phyloP scores from a whole-genome alignment of 2,888 invertebrate genomes.

The Iselma pallidipennis region DNA sequence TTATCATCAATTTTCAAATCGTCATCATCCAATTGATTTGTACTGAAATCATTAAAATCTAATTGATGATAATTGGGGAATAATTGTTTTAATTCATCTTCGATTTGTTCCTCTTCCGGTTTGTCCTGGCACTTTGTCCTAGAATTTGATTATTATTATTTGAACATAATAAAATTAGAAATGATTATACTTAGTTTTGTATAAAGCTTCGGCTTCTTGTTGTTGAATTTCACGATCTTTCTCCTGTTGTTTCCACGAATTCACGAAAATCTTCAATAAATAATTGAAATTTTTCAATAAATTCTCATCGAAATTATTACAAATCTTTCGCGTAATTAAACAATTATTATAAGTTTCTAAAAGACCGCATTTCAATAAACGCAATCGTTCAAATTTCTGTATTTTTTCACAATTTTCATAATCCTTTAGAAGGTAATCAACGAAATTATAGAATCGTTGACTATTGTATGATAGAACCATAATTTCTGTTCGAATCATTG shows the following conservation, averaged over 20 bases:
- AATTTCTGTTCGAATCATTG: slow-evolving; percentile 54
- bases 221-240: slow-evolving; percentile 67
- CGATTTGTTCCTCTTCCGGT: slow-evolving; percentile 69
- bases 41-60: slow-evolving; percentile 68
- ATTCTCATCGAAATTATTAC: slow-evolving; percentile 33
- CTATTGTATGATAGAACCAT: slow-evolving; percentile 58
- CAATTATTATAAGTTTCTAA: slow-evolving; percentile 70
- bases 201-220: slow-evolving; percentile 76
- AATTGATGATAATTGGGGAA: slow-evolving; percentile 71
- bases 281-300: slow-evolving; percentile 56
- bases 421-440: slow-evolving; percentile 35
- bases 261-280: slow-evolving; percentile 65
- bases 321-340: slow-evolving; percentile 56
- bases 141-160: slow-evolving; percentile 27
- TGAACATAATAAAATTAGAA: background rate
- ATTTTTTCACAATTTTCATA: slow-evolving; percentile 49
- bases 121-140: slow-evolving; percentile 68
- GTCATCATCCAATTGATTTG: slow-evolving; percentile 33
- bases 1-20: slow-evolving; percentile 13
- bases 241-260: slow-evolving; percentile 78
- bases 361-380: slow-evolving; percentile 71
- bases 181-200: slow-evolving; percentile 68
- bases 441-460: slow-evolving; percentile 37
- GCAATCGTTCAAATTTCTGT: slow-evolving; percentile 56
- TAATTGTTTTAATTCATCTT: slow-evolving; percentile 67